phyloP scores from a whole-genome alignment of 2,113 vertebrate genomes.

The Chelonoidis abingdonii region DNA sequence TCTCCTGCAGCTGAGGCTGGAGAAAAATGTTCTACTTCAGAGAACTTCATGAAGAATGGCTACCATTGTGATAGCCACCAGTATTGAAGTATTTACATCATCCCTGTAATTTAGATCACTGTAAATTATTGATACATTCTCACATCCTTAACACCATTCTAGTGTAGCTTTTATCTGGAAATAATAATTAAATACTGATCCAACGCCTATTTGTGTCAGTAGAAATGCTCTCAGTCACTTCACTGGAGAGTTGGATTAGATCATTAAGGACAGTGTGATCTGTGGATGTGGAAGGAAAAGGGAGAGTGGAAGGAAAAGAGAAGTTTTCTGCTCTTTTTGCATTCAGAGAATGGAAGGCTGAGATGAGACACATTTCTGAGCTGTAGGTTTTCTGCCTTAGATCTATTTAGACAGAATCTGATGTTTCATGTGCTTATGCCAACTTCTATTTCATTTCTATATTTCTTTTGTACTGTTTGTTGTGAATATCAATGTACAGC shows the following conservation, averaged over 20 bases:
- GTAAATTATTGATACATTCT: neutral
- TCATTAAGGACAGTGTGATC: neutral
- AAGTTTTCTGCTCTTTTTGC: neutral
- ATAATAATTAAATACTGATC: neutral
- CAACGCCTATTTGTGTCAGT: neutral
- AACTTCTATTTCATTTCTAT: neutral
- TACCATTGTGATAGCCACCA: neutral
- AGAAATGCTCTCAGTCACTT: neutral
- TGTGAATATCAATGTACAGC: neutral
- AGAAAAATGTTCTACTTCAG: neutral
- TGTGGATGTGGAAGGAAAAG: neutral
- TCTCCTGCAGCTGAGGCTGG: neutral
- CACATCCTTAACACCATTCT: neutral
- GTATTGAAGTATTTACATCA: neutral
- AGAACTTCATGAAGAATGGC: neutral
- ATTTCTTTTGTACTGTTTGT: neutral
- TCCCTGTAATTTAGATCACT: neutral
- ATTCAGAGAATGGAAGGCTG: neutral
- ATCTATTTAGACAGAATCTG: neutral
- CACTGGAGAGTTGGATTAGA: neutral
- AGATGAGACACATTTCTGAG: neutral
- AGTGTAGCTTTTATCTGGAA: neutral
- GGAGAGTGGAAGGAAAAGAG: neutral
- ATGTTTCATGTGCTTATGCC: neutral
- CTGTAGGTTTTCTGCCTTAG: rapidly evolving